phyloP scores from a whole-genome alignment of 2,888 invertebrate species.

The Eupithecia inturbata region DNA sequence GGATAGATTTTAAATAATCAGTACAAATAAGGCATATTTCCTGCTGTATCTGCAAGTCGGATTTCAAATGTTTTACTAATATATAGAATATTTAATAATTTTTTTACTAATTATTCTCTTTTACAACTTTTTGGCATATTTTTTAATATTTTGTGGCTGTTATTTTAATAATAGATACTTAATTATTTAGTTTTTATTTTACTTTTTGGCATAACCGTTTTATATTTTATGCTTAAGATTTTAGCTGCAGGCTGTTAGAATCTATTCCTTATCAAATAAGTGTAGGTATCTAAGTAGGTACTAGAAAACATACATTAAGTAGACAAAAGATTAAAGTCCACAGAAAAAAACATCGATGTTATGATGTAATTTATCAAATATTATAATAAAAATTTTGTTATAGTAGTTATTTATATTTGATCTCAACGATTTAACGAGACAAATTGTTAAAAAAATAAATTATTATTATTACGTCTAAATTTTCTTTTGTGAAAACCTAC shows the following conservation, averaged over 20 bases:
- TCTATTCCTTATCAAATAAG: neutral
- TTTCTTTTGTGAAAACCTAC: neutral
- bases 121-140: neutral
- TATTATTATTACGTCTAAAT: neutral
- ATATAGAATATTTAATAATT: neutral
- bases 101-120: neutral
- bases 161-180: neutral
- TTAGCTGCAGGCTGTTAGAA: neutral
- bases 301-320: neutral
- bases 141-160: neutral
- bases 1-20: neutral
- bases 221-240: neutral
- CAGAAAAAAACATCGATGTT: neutral
- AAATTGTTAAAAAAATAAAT: neutral
- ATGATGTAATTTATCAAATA: neutral
- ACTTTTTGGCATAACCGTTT: neutral
- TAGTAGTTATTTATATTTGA: neutral
- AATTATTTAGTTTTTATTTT: neutral
- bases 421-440: neutral
- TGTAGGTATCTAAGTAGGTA: too few relatives aligned
- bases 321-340: neutral
- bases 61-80: neutral
- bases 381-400: neutral
- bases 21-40: neutral
- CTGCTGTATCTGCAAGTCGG: neutral